Evolutionary conservation across 1,140 invertebrate species (phyloP), one percentile per base, ranked within the genome.

Genomic region (Araneus ventricosus): DNA sequence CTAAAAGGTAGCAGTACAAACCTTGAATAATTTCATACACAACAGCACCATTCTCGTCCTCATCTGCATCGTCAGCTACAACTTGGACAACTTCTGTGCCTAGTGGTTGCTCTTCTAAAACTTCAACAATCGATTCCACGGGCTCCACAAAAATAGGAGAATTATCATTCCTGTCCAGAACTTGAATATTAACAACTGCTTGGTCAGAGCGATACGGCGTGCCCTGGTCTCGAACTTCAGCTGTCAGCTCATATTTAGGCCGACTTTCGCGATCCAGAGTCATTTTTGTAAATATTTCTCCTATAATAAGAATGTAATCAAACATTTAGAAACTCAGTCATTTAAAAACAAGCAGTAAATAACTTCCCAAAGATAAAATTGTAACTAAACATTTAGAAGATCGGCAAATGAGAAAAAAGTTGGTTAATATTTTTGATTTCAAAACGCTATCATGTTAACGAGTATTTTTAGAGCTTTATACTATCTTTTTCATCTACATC

Each of bases 121-220:
- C 97, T 95, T 98, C 98, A 1, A 99, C 97, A 7, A 98, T 97
- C 95, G 98, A 97, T 95, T 98, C 97, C 94, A 97, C 97, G 8
- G 98, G 98, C 95, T 98, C 98, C 52, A 98, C 96, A 90, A 99
- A 98, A 95, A 97, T 97, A 20, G 98, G 98, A 14, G 97, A 96
- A 95, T 99, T 99, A 95, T 99, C 98, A 95, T 99, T 99, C 5
- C 98, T 97, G 95, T 99, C 98, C 4, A 98, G 41, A 61, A 96
- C 97, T 92, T 96, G 96, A 0, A 99, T 96, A 94, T 97, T 96
- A 82, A 99, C 95, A 7, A 97, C 96, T 0, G 98, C 97, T 20
- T 85, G 57, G 52, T 94, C 27, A 94, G 97, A 97, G 87, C 97
- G 96, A 1, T 97, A 96, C 0, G 98, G 97, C 3, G 96, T 96